Percentiles rank a stretch among this genome's conserved stretches.
phyloP scores from a whole-genome alignment of 2,113 vertebrate genomes.

The Callionymus lyra region DNA sequence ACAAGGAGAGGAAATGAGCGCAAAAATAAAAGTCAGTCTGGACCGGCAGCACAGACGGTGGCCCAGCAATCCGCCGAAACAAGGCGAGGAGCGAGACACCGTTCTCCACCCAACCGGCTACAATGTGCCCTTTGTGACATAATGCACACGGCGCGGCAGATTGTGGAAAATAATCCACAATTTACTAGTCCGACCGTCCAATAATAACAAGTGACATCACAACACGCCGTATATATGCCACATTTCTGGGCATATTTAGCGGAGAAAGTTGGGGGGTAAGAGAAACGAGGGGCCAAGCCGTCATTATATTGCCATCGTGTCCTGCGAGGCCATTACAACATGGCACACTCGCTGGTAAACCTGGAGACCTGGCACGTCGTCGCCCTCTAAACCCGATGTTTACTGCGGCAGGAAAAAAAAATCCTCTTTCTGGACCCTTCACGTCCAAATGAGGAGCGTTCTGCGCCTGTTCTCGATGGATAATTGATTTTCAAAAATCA shows the following conservation, averaged over 20 bases:
- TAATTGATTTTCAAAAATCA: too few relatives aligned
- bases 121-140: slow-evolving; percentile 74
- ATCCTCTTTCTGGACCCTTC: slow-evolving; percentile 35
- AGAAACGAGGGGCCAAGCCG: slow-evolving; percentile 55
- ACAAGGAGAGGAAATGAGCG: slow-evolving; percentile 46
- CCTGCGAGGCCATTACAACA: slow-evolving; percentile 59
- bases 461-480: too few relatives aligned
- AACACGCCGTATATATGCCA: slow-evolving; percentile 55
- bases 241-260: slow-evolving; percentile 53
- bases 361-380: too few relatives aligned
- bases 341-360: slow-evolving; percentile 53
- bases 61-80: slow-evolving; percentile 44
- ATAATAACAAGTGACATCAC: slow-evolving; percentile 76
- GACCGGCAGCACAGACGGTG: slow-evolving; percentile 40
- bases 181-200: slow-evolving; percentile 67
- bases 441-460: slow-evolving; percentile 22
- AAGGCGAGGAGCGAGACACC: slow-evolving; percentile 26
- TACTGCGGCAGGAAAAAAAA: slow-evolving; percentile 27
- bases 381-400: slow-evolving; percentile 15
- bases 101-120: slow-evolving; percentile 48
- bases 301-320: slow-evolving; percentile 65
- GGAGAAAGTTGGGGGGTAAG: slow-evolving; percentile 49
- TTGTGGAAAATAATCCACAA: slow-evolving; percentile 68
- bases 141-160: slow-evolving; percentile 54
- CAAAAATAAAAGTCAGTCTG: slow-evolving; percentile 41